These are phyloP conservation scores for Neopipo cinnamomea DNA, from an alignment of 2,113 vertebrate genomes.

Conservation along the genomic window DNA sequence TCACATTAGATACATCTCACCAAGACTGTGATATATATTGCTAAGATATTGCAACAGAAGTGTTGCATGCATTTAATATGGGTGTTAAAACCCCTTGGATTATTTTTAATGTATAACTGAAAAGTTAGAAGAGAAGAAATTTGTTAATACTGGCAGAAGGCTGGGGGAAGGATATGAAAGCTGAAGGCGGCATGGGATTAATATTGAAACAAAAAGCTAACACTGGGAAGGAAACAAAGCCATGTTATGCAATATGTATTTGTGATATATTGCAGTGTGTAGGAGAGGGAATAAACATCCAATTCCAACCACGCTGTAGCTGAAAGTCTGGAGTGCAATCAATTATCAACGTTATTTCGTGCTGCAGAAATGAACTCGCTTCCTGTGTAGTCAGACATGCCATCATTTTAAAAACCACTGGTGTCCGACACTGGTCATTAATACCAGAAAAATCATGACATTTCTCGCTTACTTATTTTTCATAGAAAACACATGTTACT, in stretches of 20 bases:
- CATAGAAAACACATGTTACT: accelerated
- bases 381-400: neutral
- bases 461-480: neutral
- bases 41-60: neutral
- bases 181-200: neutral
- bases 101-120: too few relatives aligned
- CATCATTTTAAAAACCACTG: neutral
- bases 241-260: neutral
- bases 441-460: neutral
- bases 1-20: neutral
- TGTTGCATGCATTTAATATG: too few relatives aligned
- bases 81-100: too few relatives aligned
- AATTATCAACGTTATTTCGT: neutral
- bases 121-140: neutral
- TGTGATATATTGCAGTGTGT: neutral
- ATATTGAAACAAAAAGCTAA: neutral
- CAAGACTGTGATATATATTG: neutral
- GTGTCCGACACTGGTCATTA: neutral
- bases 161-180: neutral
- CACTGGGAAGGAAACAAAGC: neutral
- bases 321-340: neutral
- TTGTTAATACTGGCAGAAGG: neutral
- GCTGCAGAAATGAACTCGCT: neutral
- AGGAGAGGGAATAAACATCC: neutral
- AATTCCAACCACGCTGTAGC: neutral